A percentile compares a stretch with the other conserved stretches of the same genome.
These are phyloP conservation scores for Drosophila kanapiae DNA, from an alignment of 1,140 invertebrate genomes.

Conservation along the genomic window DNA sequence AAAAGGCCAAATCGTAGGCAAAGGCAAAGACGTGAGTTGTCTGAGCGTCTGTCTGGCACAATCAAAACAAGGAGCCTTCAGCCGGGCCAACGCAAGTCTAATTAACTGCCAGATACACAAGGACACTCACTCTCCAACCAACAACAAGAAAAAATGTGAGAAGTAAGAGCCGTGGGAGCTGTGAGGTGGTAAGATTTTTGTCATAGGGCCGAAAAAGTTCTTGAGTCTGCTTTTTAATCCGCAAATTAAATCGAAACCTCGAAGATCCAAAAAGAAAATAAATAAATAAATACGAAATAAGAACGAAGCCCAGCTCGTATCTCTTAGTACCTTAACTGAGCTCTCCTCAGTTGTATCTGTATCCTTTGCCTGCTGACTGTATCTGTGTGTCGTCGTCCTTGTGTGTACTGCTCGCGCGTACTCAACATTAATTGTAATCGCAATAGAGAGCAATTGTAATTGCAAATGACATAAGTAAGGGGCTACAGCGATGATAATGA, in stretches of 20 bases:
- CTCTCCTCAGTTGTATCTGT: not conserved
- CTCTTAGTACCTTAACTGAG: slow-evolving; percentile 1
- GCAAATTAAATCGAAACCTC: slow-evolving; percentile 36
- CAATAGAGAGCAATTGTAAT: slow-evolving; percentile 54
- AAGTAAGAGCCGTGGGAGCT: not conserved
- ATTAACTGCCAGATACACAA: slow-evolving; percentile 53
- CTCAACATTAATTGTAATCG: slow-evolving; percentile 49
- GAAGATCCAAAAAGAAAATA: slow-evolving; percentile 10
- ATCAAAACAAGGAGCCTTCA: slow-evolving; percentile 51
- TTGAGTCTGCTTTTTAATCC: slow-evolving; percentile 25
- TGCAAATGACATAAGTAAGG: slow-evolving; percentile 51
- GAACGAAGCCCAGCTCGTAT: slow-evolving; percentile 3
- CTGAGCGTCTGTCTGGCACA: slow-evolving; percentile 55
- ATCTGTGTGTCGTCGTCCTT: slow-evolving; percentile 4
- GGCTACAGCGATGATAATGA: slow-evolving; percentile 39
- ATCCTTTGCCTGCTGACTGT: not conserved
- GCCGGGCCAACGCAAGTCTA: slow-evolving; percentile 41
- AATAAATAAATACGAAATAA: not conserved
- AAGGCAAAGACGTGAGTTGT: slow-evolving; percentile 47
- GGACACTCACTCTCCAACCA: slow-evolving; percentile 14
- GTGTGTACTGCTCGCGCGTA: slow-evolving; percentile 24
- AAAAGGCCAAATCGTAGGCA: slow-evolving; percentile 31
- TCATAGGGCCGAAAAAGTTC: slow-evolving; percentile 1
- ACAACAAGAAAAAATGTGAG: not conserved
- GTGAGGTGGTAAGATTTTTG: slow-evolving; percentile 2